Conservation (phyloP, 2,888 invertebrate species). For the Clitarchus hookeri region DNA sequence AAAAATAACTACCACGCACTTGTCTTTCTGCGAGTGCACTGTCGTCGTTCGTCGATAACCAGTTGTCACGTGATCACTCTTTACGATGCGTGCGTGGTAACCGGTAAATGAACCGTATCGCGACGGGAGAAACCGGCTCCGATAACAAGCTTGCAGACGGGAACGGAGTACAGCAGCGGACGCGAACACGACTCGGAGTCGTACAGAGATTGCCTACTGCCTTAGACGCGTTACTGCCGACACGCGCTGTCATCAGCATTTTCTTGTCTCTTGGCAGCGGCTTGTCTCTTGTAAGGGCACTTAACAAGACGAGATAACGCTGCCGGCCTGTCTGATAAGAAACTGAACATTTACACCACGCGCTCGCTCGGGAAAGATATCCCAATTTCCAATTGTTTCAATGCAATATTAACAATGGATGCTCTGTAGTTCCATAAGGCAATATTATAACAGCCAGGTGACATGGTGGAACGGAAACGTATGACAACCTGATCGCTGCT, state of each 20-base stretch:
- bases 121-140: neutral
- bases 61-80: no score
- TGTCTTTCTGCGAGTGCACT: no score
- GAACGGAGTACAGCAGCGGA: no score
- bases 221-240: neutral
- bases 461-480: no score
- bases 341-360: neutral
- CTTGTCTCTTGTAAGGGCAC: neutral
- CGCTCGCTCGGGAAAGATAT: neutral
- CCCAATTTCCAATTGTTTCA: neutral
- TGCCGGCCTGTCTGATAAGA: neutral
- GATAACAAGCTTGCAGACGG: neutral
- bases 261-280: neutral
- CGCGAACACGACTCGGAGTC: no score
- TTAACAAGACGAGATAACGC: neutral
- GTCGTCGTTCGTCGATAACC: no score
- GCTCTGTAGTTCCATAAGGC: no score
- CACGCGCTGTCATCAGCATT: neutral
- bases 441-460: no score
- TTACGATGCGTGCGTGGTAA: neutral
- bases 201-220: no score
- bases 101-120: neutral
- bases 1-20: no score
- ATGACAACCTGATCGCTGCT: no score
- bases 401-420: neutral